Evolutionary conservation across 2,797 vertebrate genomes (phyloP).

Genomic region (Synanceia verrucosa): DNA sequence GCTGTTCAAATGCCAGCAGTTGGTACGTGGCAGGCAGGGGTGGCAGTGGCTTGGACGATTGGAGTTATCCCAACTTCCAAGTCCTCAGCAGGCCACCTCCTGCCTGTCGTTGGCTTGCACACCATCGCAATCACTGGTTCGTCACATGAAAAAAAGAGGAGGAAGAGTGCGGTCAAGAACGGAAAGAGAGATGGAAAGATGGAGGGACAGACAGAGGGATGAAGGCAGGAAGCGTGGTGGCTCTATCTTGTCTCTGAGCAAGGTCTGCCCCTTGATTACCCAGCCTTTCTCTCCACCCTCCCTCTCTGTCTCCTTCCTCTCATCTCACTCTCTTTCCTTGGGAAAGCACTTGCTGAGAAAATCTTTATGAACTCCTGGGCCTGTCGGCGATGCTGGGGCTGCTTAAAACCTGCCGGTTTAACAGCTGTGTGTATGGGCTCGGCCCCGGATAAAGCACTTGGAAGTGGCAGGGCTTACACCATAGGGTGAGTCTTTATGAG

Average conservation of each 20-base stretch:
- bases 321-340: slow-evolving; percentile 73
- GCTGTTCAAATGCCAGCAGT: slow-evolving; percentile 83
- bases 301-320: slow-evolving; percentile 41
- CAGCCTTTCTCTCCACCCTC: slow-evolving; percentile 33
- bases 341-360: slow-evolving; percentile 81
- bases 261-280: slow-evolving; percentile 74
- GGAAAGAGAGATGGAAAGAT: slow-evolving; percentile 58
- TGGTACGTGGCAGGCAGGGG: slow-evolving; percentile 77
- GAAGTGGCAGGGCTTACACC: slow-evolving; percentile 78
- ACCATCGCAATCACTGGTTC: slow-evolving; percentile 64
- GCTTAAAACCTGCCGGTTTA: slow-evolving; percentile 80
- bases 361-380: slow-evolving; percentile 82
- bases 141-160: slow-evolving; percentile 49
- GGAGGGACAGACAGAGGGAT: slow-evolving; percentile 47
- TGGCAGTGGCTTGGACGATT: slow-evolving; percentile 75
- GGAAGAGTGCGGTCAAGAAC: slow-evolving; percentile 55
- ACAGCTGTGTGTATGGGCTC: slow-evolving; percentile 80
- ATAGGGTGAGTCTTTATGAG: slow-evolving; percentile 81
- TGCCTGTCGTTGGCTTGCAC: slow-evolving; percentile 74
- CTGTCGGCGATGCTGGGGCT: slow-evolving; percentile 69
- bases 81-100: slow-evolving; percentile 78
- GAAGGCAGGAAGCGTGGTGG: slow-evolving; percentile 47
- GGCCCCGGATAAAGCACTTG: slow-evolving; percentile 78
- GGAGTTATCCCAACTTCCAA: slow-evolving; percentile 82
- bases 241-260: slow-evolving; percentile 71